A percentile compares a stretch with the other conserved stretches of the same genome.
phyloP scores from a whole-genome alignment of 2,888 invertebrate species.

The Reticulitermes lucifugus region DNA sequence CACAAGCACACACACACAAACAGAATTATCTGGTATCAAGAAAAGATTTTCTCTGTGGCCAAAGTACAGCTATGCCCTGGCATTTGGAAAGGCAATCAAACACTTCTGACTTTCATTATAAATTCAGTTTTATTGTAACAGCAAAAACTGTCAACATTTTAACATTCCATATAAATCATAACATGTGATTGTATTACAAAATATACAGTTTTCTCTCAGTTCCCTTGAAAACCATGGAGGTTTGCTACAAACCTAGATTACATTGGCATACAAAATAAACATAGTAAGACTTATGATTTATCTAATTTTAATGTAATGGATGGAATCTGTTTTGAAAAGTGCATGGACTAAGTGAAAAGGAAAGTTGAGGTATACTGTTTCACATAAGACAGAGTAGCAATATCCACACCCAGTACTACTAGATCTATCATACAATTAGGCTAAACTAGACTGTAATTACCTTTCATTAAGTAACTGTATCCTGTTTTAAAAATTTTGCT shows the following conservation, averaged over 20 bases:
- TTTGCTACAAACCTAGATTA: not conserved
- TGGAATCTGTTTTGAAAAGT: not conserved
- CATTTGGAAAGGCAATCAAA: no score
- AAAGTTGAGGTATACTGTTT: not conserved
- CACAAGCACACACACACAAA: no score
- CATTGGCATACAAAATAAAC: not conserved
- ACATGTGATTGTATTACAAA: not conserved
- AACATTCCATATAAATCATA: not conserved
- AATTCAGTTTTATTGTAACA: no score
- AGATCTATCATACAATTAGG: not conserved
- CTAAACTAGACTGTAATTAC: not conserved
- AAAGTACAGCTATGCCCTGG: no score
- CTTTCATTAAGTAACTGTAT: not conserved
- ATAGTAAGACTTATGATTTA: not conserved
- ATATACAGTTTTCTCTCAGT: conserved; percentile 1
- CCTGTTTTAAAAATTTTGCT: not conserved
- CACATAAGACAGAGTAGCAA: no score
- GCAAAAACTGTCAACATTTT: not conserved
- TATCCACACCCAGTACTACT: not conserved
- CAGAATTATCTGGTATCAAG: no score
- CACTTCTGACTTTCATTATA: no score
- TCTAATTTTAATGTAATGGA: not conserved
- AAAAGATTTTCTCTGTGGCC: no score
- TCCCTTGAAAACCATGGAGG: not conserved
- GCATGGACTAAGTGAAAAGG: not conserved